A percentile compares a stretch with the other conserved stretches of the same genome.
Conservation (phyloP, 2,888 invertebrate genomes). For the Diloba caeruleocephala region DNA sequence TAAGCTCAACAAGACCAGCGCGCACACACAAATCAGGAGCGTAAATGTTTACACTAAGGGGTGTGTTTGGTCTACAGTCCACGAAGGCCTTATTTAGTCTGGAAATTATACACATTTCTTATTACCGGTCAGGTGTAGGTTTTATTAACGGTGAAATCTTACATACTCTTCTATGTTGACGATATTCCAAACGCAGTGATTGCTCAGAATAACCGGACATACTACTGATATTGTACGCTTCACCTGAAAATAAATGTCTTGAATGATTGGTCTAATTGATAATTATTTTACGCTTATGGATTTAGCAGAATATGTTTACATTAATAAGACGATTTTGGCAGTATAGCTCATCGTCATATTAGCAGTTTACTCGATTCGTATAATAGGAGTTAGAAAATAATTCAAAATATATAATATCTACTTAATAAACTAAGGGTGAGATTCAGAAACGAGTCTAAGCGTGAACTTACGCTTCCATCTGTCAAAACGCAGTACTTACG, state of each 20-base stretch:
- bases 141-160: not conserved
- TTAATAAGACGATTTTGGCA: no score
- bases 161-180: conserved; percentile 82
- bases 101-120: conserved; percentile 31
- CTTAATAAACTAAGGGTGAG: no score
- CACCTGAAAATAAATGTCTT: conserved; percentile 64
- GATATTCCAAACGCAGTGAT: conserved; percentile 84
- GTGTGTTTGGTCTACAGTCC: conserved; percentile 75
- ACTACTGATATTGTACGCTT: conserved; percentile 80
- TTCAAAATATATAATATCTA: no score
- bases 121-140: not conserved
- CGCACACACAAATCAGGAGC: conserved; percentile 79
- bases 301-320: no score
- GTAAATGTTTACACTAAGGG: conserved; percentile 71
- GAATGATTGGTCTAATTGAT: no score
- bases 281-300: no score
- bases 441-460: no score
- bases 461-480: no score
- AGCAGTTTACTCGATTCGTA: no score
- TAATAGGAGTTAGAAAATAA: no score
- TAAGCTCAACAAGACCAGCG: conserved; percentile 68
- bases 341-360: no score
- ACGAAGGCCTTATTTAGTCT: conserved; percentile 78
- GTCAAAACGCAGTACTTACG: no score
- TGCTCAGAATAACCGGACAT: conserved; percentile 81